Evolutionary conservation across 2,888 invertebrate genomes (phyloP), one percentile per base, ranked within the genome.

Genomic region (Heliothis peltigera): DNA sequence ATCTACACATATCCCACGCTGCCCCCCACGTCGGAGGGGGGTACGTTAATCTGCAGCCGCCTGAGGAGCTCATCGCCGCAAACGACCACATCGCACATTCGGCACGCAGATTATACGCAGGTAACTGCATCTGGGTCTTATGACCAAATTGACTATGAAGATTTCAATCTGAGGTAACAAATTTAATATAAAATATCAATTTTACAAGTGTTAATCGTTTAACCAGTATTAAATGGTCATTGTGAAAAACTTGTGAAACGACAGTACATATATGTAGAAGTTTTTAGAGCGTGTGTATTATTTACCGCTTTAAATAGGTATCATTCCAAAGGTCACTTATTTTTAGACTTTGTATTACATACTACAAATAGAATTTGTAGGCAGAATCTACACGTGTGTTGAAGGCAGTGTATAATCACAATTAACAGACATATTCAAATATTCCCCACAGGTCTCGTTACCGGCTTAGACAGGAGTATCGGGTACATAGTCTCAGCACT

Each of bases 21-120:
- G 98, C 98, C 0, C 96, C 97, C 0, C 98, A 98, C 87, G 93
- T 96, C 0, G 97, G 96, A 5, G 97, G 97, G 77, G 94, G 95
- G 0, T 96, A 97, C 70, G 96, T 96, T 54, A 96, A 96, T 4
- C 89, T 97, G 57, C 97, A 98, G 87, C 97, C 96, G 15, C 97
- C 97, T 17, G 92, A 95, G 64, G 96, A 96, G 73, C 95, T 96
- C 54, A 95, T 97, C 18, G 90, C 95, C 42, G 96, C 96, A 82
- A 97, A 97, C 85, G 89, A 92, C 12, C 95, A 97, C 84, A 97
- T 98, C 55, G 89, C 95, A 3, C 96, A 98, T 85, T 90, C 95
- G 10, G 95, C 96, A 59, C 92, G 98, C 64, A 93, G 97, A 85
- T 95, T 96, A 53, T 97, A 96, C 86, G 97, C 97, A 84, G 97